phyloP scores from a whole-genome alignment of 2,113 vertebrate species.

The Trinectes maculatus region DNA sequence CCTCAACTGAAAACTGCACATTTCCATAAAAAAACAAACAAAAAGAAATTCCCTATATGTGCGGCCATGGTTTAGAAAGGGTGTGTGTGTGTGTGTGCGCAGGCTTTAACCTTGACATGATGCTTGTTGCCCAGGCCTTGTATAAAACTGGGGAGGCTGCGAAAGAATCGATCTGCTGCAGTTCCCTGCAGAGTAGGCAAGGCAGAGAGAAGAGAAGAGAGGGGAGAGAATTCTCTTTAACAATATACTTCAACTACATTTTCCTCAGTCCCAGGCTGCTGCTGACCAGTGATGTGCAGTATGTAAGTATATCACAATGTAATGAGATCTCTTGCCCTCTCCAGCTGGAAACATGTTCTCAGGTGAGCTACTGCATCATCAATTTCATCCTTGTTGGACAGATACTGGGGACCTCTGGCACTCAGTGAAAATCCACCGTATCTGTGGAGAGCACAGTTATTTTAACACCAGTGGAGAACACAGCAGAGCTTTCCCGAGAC shows the following conservation, averaged over 20 bases:
- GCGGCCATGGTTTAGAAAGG: no score
- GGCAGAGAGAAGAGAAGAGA: neutral
- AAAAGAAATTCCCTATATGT: no score
- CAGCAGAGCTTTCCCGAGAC: neutral
- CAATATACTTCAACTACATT: conserved; percentile 7
- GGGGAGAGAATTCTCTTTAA: conserved; percentile 1
- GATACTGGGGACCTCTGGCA: conserved; percentile 83
- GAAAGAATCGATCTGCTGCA: conserved; percentile 91
- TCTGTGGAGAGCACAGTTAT: conserved; percentile 70
- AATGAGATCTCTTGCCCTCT: conserved; percentile 80
- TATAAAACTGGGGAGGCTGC: conserved; percentile 89
- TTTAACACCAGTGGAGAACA: conserved; percentile 18
- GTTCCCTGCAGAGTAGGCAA: conserved; percentile 81
- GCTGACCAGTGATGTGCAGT: neutral
- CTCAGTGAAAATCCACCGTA: conserved; percentile 97
- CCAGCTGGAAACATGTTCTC: conserved; percentile 85
- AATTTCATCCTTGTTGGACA: conserved; percentile 85
- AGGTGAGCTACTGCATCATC: conserved; percentile 87
- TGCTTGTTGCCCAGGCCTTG: conserved; percentile 92
- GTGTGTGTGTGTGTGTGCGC: conserved; percentile 4
- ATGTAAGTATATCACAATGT: neutral
- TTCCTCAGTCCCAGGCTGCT: neutral
- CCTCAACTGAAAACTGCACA: no score
- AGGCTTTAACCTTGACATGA: conserved; percentile 91
- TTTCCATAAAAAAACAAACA: no score